Evolutionary conservation across 1,140 invertebrate genomes (phyloP).

Genomic region (Nebria ingens): DNA sequence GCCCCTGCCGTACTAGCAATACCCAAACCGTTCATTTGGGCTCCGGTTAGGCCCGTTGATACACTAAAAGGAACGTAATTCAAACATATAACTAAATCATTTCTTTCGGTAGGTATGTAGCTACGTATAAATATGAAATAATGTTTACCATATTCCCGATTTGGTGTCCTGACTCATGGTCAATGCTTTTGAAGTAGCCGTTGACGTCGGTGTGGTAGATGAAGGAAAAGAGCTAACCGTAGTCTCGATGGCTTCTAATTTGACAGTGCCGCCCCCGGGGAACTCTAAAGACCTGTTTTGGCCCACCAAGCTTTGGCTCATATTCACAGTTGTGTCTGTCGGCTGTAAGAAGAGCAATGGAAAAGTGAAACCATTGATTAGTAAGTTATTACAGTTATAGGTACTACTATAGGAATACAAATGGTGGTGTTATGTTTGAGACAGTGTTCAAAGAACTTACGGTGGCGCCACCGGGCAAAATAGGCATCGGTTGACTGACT

Average conservation of each 20-base stretch:
- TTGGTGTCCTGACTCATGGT: background rate
- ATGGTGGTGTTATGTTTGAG: background rate
- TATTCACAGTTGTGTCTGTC: constrained; percentile 30
- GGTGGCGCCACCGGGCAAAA: constrained; percentile 41
- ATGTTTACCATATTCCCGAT: background rate
- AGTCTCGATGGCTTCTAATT: constrained; percentile 26
- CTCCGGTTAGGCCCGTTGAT: background rate
- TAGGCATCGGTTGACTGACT: constrained; percentile 75
- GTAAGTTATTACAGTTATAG: too few species aligned
- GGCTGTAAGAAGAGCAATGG: too few species aligned
- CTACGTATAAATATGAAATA: too few species aligned
- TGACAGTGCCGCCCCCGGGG: constrained; percentile 24
- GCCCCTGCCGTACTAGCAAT: constrained; percentile 41
- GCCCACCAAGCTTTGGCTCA: too few species aligned
- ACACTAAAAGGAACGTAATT: background rate
- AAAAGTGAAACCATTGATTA: too few species aligned
- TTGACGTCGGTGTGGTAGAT: constrained; percentile 28
- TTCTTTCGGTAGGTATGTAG: too few species aligned
- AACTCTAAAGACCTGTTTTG: constrained; percentile 27
- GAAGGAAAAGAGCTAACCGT: constrained; percentile 25
- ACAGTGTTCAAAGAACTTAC: constrained; percentile 22
- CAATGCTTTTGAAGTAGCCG: constrained; percentile 26
- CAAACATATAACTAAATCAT: background rate
- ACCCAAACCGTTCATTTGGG: constrained; percentile 40
- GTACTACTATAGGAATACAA: too few species aligned